These are phyloP conservation scores for Charaxes varanes DNA, from an alignment of 1,140 invertebrate genomes.

Conservation along the genomic window DNA sequence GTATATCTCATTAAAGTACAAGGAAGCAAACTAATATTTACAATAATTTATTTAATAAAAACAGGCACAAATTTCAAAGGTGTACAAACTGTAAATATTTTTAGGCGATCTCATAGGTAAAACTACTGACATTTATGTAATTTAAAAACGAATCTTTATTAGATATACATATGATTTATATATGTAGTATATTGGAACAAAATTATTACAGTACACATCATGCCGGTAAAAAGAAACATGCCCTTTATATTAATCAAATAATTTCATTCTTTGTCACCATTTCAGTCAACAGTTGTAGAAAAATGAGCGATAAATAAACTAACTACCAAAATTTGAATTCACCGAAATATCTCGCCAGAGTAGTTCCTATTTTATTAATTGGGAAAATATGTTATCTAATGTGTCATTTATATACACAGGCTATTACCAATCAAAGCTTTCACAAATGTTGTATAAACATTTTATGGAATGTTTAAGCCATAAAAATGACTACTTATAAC, in stretches of 20 bases:
- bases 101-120: conserved; percentile 1
- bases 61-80: conserved; percentile 17
- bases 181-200: too few relatives aligned
- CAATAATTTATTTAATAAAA: conserved; percentile 40
- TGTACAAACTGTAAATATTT: conserved; percentile 5
- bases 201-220: too few relatives aligned
- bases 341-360: too few relatives aligned
- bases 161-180: too few relatives aligned
- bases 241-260: too few relatives aligned
- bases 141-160: too few relatives aligned
- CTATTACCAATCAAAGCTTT: conserved; percentile 59
- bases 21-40: conserved; percentile 70
- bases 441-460: conserved; percentile 51
- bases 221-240: too few relatives aligned
- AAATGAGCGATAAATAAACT: too few relatives aligned
- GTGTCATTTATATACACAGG: conserved; percentile 39
- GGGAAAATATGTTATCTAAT: conserved; percentile 24
- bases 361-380: too few relatives aligned
- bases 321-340: too few relatives aligned
- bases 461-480: conserved; percentile 70
- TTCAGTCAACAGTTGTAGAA: too few relatives aligned
- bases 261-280: too few relatives aligned
- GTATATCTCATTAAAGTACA: conserved; percentile 29
- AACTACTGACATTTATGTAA: conserved; percentile 7
- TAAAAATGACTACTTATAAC: conserved; percentile 55